phyloP scores from a whole-genome alignment of 2,113 vertebrate genomes.

The Mola mola region DNA sequence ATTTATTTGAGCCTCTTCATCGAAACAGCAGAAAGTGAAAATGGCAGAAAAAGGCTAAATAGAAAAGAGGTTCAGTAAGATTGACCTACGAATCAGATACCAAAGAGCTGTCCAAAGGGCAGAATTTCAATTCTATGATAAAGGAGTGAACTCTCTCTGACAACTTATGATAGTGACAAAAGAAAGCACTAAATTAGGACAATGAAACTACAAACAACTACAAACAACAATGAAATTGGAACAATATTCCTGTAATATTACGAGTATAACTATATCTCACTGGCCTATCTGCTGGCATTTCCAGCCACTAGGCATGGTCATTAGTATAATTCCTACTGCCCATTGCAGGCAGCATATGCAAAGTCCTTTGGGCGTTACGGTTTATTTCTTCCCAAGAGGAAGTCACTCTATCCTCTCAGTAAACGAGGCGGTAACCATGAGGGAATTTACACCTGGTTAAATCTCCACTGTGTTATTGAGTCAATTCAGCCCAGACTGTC shows the following conservation, averaged over 20 bases:
- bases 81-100: conserved; percentile 14
- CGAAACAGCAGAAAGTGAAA: too few species aligned
- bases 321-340: neutral
- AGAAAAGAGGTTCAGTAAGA: too few species aligned
- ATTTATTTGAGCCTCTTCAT: too few species aligned
- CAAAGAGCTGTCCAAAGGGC: neutral
- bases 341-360: conserved; percentile 33
- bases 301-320: neutral
- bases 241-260: too few species aligned
- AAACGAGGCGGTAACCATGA: conserved; percentile 25
- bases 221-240: too few species aligned
- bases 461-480: neutral
- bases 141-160: too few species aligned
- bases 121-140: conserved; percentile 1
- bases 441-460: conserved; percentile 25
- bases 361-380: conserved; percentile 29
- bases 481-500: conserved; percentile 3
- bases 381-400: conserved; percentile 32
- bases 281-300: conserved; percentile 1
- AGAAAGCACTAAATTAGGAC: neutral
- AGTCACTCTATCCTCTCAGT: conserved; percentile 36
- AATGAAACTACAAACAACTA: too few species aligned
- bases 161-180: neutral
- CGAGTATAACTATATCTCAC: too few species aligned
- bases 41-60: too few species aligned